phyloP scores from a whole-genome alignment of 1,140 invertebrate genomes.

The Drosophila willistoni region DNA sequence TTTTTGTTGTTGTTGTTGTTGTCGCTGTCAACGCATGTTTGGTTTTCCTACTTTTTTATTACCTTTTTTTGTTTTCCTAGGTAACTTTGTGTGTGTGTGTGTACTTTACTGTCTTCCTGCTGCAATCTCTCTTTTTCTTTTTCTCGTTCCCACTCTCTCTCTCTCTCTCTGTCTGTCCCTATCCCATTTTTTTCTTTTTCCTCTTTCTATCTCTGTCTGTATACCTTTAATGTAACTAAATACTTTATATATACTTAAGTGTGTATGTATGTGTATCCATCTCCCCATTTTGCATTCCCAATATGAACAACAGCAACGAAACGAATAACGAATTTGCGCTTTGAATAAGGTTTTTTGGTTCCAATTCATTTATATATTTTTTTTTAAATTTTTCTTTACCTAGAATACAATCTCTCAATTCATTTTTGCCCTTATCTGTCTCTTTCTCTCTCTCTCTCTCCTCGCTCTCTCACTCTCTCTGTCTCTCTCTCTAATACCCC shows the following conservation, averaged over 20 bases:
- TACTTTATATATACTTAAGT: neutral
- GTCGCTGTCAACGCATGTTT: conserved; percentile 73
- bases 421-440: neutral
- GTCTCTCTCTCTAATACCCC: neutral
- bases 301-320: neutral
- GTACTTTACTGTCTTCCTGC: conserved; percentile 42
- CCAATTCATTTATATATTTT: neutral
- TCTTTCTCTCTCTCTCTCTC: neutral
- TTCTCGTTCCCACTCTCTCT: conserved; percentile 30
- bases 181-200: conserved; percentile 17
- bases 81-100: conserved; percentile 40
- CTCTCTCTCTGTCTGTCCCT: conserved; percentile 27
- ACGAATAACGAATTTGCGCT: neutral
- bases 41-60: conserved; percentile 70
- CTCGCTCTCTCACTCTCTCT: conserved; percentile 1
- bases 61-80: conserved; percentile 31
- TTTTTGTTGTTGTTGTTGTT: conserved; percentile 40
- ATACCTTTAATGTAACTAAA: conserved; percentile 1
- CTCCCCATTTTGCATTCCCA: neutral
- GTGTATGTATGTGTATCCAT: neutral
- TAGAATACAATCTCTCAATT: neutral
- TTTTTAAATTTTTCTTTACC: neutral
- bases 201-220: conserved; percentile 16
- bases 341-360: neutral
- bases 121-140: conserved; percentile 32